Conservation (phyloP, 2,888 invertebrate species). For the Carterocephalus palaemon region DNA sequence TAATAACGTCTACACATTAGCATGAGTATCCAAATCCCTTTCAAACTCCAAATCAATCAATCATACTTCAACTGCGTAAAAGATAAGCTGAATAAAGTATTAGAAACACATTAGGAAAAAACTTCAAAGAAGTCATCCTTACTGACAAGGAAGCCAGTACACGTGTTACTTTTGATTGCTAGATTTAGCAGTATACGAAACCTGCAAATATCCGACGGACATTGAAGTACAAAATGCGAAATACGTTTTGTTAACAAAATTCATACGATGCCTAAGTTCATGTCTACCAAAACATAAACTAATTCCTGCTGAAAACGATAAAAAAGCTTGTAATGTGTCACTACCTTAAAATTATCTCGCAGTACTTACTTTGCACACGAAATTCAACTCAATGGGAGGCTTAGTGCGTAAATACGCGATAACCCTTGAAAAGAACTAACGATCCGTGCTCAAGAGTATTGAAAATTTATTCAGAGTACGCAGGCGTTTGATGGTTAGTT, state of each 20-base stretch:
- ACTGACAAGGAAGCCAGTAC: not conserved
- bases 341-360: constrained; percentile 12
- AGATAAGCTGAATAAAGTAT: constrained; percentile 60
- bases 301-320: constrained; percentile 35
- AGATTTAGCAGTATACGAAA: not conserved
- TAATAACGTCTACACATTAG: constrained; percentile 1
- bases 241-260: too few species aligned
- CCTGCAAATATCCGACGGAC: too few species aligned
- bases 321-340: constrained; percentile 11
- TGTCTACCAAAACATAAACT: constrained; percentile 31
- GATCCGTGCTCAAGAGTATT: constrained; percentile 63
- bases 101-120: constrained; percentile 64
- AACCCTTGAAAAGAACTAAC: constrained; percentile 68
- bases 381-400: constrained; percentile 24
- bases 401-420: constrained; percentile 49
- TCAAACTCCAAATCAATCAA: constrained; percentile 30
- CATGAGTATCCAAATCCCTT: constrained; percentile 5
- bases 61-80: constrained; percentile 45
- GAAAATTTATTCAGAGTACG: constrained; percentile 77
- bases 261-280: too few species aligned
- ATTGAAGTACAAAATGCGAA: not conserved
- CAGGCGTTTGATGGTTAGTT: constrained; percentile 67
- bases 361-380: not conserved
- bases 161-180: constrained; percentile 1
- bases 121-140: constrained; percentile 39